These are phyloP conservation scores for Volucella inanis DNA, from an alignment of 2,888 invertebrate genomes.

Conservation along the genomic window DNA sequence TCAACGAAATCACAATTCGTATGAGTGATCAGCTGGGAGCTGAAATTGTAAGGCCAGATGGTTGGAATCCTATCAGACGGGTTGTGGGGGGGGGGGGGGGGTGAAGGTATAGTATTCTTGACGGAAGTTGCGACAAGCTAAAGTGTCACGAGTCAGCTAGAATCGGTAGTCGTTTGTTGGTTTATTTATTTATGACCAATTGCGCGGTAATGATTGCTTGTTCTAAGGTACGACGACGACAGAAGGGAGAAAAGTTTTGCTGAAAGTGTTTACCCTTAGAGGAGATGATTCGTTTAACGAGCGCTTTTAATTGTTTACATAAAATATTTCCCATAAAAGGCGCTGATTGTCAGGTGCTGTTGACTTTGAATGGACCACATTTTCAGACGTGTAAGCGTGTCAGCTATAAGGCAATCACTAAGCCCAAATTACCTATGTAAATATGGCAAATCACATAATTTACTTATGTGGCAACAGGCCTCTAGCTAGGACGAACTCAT, in stretches of 20 bases:
- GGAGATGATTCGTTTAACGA: not conserved
- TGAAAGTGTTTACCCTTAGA: not conserved
- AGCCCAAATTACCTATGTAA: too few relatives aligned
- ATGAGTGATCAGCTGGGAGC: conserved; percentile 3
- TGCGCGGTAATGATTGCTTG: conserved; percentile 4
- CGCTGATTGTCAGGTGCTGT: not conserved
- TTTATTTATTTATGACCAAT: not conserved
- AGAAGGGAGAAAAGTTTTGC: too few relatives aligned
- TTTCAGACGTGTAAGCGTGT: not conserved
- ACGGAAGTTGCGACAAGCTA: too few relatives aligned
- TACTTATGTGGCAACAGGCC: too few relatives aligned
- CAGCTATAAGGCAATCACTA: too few relatives aligned
- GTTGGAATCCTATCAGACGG: too few relatives aligned
- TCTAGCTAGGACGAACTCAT: too few relatives aligned
- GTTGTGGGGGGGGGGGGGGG: too few relatives aligned
- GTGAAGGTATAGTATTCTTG: too few relatives aligned
- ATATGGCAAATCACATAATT: too few relatives aligned
- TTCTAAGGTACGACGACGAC: not conserved
- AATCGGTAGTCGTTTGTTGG: not conserved
- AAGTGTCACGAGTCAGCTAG: too few relatives aligned
- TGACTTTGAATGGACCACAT: not conserved
- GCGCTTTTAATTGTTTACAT: not conserved
- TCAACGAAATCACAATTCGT: not conserved
- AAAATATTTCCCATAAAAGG: not conserved
- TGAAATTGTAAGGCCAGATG: not conserved